A percentile compares a stretch with the other conserved stretches of the same genome.
Evolutionary conservation across 2,888 invertebrate genomes (phyloP).

Genomic region (Lypha dubia): DNA sequence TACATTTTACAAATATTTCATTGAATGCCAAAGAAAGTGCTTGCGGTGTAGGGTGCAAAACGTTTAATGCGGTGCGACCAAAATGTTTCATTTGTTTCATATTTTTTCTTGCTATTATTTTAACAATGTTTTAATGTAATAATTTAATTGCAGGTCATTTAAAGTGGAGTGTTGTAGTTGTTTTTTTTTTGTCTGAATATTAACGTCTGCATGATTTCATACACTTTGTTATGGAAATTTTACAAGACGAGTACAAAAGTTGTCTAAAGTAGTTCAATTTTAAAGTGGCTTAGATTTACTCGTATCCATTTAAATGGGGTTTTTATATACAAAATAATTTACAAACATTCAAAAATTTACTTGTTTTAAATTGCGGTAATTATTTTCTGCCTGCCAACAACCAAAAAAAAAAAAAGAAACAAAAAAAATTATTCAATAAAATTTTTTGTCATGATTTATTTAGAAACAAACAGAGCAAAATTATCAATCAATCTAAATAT

Average conservation of each 20-base stretch:
- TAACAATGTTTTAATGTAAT: conserved; percentile 39
- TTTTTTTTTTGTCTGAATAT: neutral
- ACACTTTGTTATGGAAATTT: conserved; percentile 47
- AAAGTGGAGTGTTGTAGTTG: conserved; percentile 7
- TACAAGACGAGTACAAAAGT: conserved; percentile 51
- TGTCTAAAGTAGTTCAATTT: conserved; percentile 52
- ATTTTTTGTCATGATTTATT: conserved; percentile 44
- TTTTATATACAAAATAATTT: conserved; percentile 13
- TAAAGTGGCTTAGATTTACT: conserved; percentile 32
- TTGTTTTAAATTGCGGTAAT: conserved; percentile 49
- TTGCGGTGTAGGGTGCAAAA: neutral
- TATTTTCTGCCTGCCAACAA: conserved; percentile 24
- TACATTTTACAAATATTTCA: no score
- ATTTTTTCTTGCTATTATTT: neutral
- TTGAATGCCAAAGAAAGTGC: neutral
- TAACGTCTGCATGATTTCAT: neutral
- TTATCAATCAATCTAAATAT: conserved; percentile 49
- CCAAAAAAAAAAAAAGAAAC: conserved; percentile 6
- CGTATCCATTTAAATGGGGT: conserved; percentile 11
- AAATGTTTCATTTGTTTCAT: neutral
- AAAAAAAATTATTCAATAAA: conserved; percentile 30
- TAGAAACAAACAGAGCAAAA: conserved; percentile 32
- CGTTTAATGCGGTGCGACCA: neutral
- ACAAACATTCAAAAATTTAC: conserved; percentile 20
- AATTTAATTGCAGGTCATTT: conserved; percentile 68